Evolutionary conservation across 2,888 invertebrate species (phyloP).

Genomic region (Pollenia griseotomentosa): DNA sequence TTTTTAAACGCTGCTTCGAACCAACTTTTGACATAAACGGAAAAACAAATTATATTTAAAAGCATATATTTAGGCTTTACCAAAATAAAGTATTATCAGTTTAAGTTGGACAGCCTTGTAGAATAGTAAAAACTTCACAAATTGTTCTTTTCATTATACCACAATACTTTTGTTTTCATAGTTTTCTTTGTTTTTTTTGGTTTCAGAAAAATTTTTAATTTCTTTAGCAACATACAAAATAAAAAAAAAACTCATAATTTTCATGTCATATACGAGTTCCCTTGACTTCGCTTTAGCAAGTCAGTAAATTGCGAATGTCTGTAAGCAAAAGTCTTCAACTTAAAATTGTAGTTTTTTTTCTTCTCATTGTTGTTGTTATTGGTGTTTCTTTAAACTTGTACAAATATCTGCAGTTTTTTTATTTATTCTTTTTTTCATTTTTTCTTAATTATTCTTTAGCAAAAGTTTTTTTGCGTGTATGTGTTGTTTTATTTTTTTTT

Average conservation of each 20-base stretch:
- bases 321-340: slow-evolving; percentile 27
- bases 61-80: too few species aligned
- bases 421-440: slow-evolving; percentile 22
- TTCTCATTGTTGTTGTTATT: slow-evolving; percentile 7
- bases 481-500: slow-evolving; percentile 10
- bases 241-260: slow-evolving; percentile 20
- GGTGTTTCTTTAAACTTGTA: slow-evolving; percentile 25
- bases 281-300: neutral
- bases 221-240: neutral
- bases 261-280: slow-evolving; percentile 19
- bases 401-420: slow-evolving; percentile 58
- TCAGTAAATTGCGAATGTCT: neutral
- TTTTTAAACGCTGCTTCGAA: too few species aligned
- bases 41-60: too few species aligned
- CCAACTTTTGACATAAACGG: too few species aligned
- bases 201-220: neutral
- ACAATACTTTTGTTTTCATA: neutral
- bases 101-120: too few species aligned
- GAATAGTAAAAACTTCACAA: too few species aligned
- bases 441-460: slow-evolving; percentile 62
- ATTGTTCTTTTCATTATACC: too few species aligned
- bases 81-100: too few species aligned
- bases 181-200: neutral
- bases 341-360: slow-evolving; percentile 32
- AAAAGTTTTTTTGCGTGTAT: slow-evolving; percentile 43